Evolutionary conservation across 2,888 invertebrate genomes (phyloP).

Genomic region (Xestobium rufovillosum): DNA sequence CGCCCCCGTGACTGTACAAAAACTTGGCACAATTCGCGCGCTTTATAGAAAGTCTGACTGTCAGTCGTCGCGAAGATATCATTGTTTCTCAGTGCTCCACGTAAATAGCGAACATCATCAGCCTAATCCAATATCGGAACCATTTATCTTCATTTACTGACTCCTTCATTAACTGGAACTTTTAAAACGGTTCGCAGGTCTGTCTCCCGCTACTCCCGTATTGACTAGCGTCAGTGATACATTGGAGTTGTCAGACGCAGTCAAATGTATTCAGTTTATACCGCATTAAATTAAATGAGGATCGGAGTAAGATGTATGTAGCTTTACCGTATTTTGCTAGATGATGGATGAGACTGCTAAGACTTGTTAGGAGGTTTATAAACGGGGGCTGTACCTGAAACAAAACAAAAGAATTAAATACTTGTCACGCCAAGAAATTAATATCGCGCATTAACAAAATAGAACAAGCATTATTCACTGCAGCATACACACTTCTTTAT

Average conservation of each 20-base stretch:
- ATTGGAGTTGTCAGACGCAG: constrained; percentile 39
- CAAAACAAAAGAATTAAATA: constrained; percentile 27
- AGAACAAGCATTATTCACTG: too few species aligned
- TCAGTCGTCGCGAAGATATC: constrained; percentile 22
- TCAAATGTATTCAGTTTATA: constrained; percentile 40
- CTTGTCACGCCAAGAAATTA: constrained; percentile 30
- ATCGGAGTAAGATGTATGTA: constrained; percentile 37
- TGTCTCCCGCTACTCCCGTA: constrained; percentile 30
- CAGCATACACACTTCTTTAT: too few species aligned
- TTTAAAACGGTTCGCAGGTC: constrained; percentile 41
- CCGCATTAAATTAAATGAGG: constrained; percentile 39
- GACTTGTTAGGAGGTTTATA: constrained; percentile 13
- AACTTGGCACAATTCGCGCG: constrained; percentile 1
- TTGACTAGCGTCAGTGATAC: constrained; percentile 34
- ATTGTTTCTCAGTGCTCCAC: constrained; percentile 32
- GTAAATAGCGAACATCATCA: constrained; percentile 37
- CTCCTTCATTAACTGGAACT: constrained; percentile 45
- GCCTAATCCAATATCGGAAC: constrained; percentile 45
- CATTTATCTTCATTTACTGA: constrained; percentile 47
- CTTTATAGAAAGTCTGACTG: too few species aligned
- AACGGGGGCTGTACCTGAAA: constrained; percentile 24
- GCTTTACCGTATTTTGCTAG: constrained; percentile 30
- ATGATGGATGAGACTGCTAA: constrained; percentile 33
- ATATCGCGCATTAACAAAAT: too few species aligned
- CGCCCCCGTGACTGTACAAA: neutral